A percentile compares a stretch with the other conserved stretches of the same genome.
Evolutionary conservation across 2,113 vertebrate genomes (phyloP).

Genomic region (Agapornis roseicollis): DNA sequence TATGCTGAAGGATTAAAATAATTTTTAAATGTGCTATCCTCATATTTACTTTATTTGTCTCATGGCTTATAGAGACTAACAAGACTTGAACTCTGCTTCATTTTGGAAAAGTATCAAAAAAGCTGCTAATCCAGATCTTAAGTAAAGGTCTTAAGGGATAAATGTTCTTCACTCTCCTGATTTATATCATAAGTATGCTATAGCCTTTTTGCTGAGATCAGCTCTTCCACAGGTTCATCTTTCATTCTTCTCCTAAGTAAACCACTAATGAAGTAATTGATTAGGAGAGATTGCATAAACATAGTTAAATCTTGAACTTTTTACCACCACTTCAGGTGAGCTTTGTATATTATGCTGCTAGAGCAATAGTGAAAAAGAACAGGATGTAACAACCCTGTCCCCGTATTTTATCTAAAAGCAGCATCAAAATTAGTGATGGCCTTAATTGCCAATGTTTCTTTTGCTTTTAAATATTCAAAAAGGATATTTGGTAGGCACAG

Average conservation of each 20-base stretch:
- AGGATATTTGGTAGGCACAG: neutral
- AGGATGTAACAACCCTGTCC: neutral
- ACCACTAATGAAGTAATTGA: neutral
- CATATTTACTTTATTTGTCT: neutral
- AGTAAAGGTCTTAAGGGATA: conserved; percentile 17
- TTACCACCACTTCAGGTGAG: neutral
- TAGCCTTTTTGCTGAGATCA: conserved; percentile 13
- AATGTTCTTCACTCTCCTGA: neutral
- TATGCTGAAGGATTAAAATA: neutral
- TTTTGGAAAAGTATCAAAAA: neutral
- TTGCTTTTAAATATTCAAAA: neutral
- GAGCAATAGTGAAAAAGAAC: neutral
- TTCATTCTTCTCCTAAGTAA: neutral
- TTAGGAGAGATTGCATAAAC: neutral
- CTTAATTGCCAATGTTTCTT: neutral
- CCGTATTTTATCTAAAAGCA: neutral
- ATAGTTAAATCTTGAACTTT: neutral
- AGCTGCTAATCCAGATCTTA: conserved; percentile 20
- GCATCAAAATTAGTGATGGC: neutral
- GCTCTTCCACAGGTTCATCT: neutral
- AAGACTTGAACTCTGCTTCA: neutral
- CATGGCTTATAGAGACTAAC: neutral
- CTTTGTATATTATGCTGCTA: neutral
- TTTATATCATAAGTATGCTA: neutral
- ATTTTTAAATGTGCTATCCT: neutral